Base-by-base conservation (phyloP, 35 echinoderm and acorn worm genomes). In the Apostichopus japonicus region DNA sequence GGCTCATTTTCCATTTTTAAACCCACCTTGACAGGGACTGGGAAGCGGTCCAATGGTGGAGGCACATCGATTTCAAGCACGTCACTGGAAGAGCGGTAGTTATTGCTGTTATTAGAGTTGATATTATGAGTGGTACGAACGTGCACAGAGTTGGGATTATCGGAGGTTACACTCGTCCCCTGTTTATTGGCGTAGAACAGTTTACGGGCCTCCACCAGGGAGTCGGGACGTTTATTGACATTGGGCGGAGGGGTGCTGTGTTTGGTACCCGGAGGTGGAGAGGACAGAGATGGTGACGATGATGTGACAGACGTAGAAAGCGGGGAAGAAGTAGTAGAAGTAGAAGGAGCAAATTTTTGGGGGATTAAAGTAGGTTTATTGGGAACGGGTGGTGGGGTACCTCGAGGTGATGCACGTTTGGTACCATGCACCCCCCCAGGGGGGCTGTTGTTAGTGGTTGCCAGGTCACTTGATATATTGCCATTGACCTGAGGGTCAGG, bases 321-420 rank as follows among this genome's bases (percentile, higher is more conserved):
- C 52, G 92, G 53, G 19, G 92, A 61, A 65, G 84, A 54, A 90
- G 96, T 59, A 93, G 92, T 76, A 61, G 57, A 61, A 61, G 25
- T 0, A 90, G 94, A 92, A 93, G 96, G 33, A 92, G 93, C 88
- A 94, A 86, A 88, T 93, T 98, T 95, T 92, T 96, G 96, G 72
- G 96, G 94, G 92, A 95, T 99, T 90, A 99, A 83, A 89, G 95
- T 95, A 72, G 97, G 97, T 91, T 99, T 99, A 82, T 99, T 99
- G 84, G 97, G 97, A 53, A 99, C 86, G 65, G 95, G 97, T 76
- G 95, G 97, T 79, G 97, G 97, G 21, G 93, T 96, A 91, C 95
- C 95, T 93, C 95, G 27, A 76, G 95, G 94, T 77, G 96, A 98
- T 62, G 92, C 90, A 92, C 80, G 25, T 76, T 93, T 93, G 65